Percentiles rank a stretch among this genome's conserved stretches.
Evolutionary conservation across 2,888 invertebrate species (phyloP).

Genomic region (Eristalinus aeneus): DNA sequence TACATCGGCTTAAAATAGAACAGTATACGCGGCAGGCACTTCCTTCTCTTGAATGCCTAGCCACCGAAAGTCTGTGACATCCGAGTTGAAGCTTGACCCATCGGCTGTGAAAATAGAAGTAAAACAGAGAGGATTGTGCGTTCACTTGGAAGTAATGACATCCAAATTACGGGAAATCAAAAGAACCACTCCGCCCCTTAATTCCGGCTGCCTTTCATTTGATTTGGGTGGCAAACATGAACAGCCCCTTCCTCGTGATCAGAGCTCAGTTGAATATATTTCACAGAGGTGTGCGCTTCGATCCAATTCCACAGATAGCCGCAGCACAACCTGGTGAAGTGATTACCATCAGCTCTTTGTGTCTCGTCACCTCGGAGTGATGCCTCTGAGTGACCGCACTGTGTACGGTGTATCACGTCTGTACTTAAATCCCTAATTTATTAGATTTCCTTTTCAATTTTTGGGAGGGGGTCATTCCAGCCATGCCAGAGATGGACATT

Average conservation of each 20-base stretch:
- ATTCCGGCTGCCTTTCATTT: too few relatives aligned
- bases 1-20: too few relatives aligned
- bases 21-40: too few relatives aligned
- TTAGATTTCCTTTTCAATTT: not conserved
- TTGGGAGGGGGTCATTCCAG: not conserved
- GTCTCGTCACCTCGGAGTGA: not conserved
- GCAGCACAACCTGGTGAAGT: not conserved
- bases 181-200: too few relatives aligned
- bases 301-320: not conserved
- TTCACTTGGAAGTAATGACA: too few relatives aligned
- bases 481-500: not conserved
- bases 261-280: not conserved
- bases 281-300: not conserved
- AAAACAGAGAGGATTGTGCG: too few relatives aligned
- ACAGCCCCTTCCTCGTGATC: not conserved
- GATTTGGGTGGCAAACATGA: too few relatives aligned
- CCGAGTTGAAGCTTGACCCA: too few relatives aligned
- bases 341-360: not conserved
- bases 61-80: too few relatives aligned
- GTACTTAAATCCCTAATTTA: not conserved
- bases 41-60: too few relatives aligned
- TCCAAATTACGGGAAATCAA: too few relatives aligned
- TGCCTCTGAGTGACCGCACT: not conserved
- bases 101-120: too few relatives aligned
- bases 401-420: not conserved